Conservation (phyloP, 2,113 vertebrate genomes). For the Triplophysa rosa region DNA sequence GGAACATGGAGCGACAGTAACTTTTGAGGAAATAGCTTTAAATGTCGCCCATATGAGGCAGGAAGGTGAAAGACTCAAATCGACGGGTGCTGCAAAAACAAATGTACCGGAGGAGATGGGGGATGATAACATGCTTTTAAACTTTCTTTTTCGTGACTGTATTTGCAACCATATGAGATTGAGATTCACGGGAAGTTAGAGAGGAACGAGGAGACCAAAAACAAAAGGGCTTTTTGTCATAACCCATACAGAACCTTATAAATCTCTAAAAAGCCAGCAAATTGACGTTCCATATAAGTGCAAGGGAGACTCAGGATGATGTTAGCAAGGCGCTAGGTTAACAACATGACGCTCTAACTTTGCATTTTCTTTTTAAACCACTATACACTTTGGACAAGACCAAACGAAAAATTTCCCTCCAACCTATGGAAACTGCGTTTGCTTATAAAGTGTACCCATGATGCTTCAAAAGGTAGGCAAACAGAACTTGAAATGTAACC, state of each 20-base stretch:
- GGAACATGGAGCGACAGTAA: neutral
- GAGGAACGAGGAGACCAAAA: neutral
- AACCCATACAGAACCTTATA: too few species aligned
- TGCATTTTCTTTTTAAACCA: too few species aligned
- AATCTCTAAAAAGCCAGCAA: too few species aligned
- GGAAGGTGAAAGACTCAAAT: slow-evolving; percentile 8
- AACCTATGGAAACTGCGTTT: too few species aligned
- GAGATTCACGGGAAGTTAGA: neutral
- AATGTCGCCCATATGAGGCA: neutral
- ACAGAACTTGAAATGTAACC: neutral
- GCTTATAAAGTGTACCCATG: too few species aligned
- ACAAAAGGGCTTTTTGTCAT: neutral
- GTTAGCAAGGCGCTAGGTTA: too few species aligned
- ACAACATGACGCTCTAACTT: too few species aligned
- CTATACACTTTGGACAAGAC: too few species aligned
- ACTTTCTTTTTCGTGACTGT: neutral
- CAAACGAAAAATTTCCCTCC: too few species aligned
- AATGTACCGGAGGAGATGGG: neutral
- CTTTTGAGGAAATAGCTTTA: neutral
- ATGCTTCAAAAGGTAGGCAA: too few species aligned
- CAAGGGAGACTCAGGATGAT: too few species aligned
- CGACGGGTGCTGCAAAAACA: slow-evolving; percentile 27
- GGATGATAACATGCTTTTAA: neutral
- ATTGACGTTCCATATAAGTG: too few species aligned
- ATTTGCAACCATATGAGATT: neutral